Evolutionary conservation across 2,797 vertebrate genomes (phyloP), one percentile per base, ranked within the genome.

Genomic region (Gymnothorax javanicus): DNA sequence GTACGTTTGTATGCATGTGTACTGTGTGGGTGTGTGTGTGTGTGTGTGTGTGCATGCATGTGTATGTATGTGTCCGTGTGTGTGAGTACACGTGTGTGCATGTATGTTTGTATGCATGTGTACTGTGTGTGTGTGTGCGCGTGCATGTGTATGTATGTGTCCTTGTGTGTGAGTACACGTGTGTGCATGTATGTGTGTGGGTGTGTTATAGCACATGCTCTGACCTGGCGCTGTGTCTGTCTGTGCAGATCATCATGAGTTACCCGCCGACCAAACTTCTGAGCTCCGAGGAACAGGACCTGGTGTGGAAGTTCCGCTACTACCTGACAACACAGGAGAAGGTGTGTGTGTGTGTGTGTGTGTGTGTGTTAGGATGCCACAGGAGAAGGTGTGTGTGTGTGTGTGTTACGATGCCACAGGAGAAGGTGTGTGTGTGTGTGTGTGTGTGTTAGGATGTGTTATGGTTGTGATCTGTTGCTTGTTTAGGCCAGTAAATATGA

Each of bases 251-350:
- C 93, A 99, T 99, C 58, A 97, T 99, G 93, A 98, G 98, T 91
- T 99, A 99, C 89, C 99, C 99, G 83, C 98, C 99, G 0, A 99
- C 99, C 91, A 99, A 99, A 89, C 97, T 96, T 91, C 96, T 99
- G 92, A 99, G 96, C 0, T 99, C 99, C 0, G 99, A 99, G 92
- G 99, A 98, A 59, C 98, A 99, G 93, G 99, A 99, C 93, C 95
- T 99, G 90, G 98, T 99, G 91, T 99, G 99, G 99, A 99, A 99
- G 93, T 99, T 99, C 95, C 96, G 98, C 93, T 97, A 98, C 85
- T 99, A 99, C 92, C 97, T 99, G 90, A 99, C 99, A 89, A 98
- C 97, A 87, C 99, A 99, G 92, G 99, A 99, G 92, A 99, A 99
- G 96, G 99, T 98, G 84, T 3, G 93, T 71, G 15, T 67, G 20